These are phyloP conservation scores for Exocentrus adspersus DNA, from an alignment of 2,888 invertebrate species.

Conservation along the genomic window DNA sequence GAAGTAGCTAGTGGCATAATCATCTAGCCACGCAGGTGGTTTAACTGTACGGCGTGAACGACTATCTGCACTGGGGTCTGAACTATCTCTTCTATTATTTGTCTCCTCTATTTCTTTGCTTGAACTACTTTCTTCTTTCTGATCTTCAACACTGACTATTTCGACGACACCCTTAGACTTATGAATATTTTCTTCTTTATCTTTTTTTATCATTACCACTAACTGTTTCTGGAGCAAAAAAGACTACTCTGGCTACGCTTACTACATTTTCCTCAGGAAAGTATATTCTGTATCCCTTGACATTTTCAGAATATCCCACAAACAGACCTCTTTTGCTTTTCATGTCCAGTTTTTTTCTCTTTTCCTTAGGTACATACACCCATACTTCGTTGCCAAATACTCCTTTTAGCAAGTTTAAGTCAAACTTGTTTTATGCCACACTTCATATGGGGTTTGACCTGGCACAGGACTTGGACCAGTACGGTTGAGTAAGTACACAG, in stretches of 20 bases:
- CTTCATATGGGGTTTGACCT: neutral
- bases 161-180: too few species aligned
- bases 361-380: slow-evolving; percentile 4
- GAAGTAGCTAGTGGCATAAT: neutral
- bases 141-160: too few species aligned
- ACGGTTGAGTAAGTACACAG: neutral
- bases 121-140: too few species aligned
- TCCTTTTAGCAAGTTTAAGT: neutral
- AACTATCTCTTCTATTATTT: neutral
- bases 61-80: neutral
- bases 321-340: slow-evolving; percentile 9
- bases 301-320: slow-evolving; percentile 17
- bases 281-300: neutral
- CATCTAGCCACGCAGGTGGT: neutral
- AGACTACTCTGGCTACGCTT: too few species aligned
- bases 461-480: neutral
- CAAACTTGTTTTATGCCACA: neutral
- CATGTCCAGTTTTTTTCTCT: slow-evolving; percentile 13
- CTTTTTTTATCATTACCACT: too few species aligned
- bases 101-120: too few species aligned
- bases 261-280: too few species aligned
- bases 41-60: neutral
- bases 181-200: too few species aligned
- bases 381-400: slow-evolving; percentile 16
- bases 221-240: too few species aligned